A percentile compares a stretch with the other conserved stretches of the same genome.
Evolutionary conservation across 2,888 invertebrate species (phyloP).

Genomic region (Tethea ocularis): DNA sequence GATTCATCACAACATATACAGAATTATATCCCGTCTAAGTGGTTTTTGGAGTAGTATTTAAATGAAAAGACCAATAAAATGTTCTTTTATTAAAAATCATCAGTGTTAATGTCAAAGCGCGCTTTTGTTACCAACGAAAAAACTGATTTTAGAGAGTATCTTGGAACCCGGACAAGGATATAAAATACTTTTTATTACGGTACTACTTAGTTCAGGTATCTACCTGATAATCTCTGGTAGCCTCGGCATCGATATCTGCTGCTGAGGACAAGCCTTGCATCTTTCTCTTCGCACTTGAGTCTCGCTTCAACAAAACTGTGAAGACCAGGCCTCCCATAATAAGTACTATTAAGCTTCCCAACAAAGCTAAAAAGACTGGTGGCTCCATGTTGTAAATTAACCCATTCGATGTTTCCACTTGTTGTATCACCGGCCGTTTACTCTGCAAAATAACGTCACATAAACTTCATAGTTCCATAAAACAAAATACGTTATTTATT

Average conservation of each 20-base stretch:
- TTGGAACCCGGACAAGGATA: no score
- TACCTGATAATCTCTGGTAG: conserved; percentile 96
- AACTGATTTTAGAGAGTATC: no score
- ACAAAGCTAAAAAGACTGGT: conserved; percentile 66
- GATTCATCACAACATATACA: conserved; percentile 4
- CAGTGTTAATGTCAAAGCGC: no score
- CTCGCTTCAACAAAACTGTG: conserved; percentile 86
- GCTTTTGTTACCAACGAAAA: no score
- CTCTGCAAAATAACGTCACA: conserved; percentile 50
- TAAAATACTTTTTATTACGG: conserved; percentile 9
- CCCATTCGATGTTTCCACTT: conserved; percentile 48
- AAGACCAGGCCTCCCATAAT: conserved; percentile 69
- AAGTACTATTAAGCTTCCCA: conserved; percentile 68
- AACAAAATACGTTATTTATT: neutral
- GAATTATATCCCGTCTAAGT: neutral
- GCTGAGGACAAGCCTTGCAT: conserved; percentile 88
- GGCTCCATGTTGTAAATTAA: conserved; percentile 60
- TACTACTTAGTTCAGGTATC: no score
- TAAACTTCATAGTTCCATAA: neutral
- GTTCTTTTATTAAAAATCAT: no score
- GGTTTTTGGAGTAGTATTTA: no score
- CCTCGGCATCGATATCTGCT: conserved; percentile 89
- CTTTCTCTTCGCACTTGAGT: conserved; percentile 91
- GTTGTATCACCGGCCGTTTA: conserved; percentile 66
- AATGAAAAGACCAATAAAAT: no score